Evolutionary conservation across 1,140 invertebrate species (phyloP).

Genomic region (Aphidius ervi): DNA sequence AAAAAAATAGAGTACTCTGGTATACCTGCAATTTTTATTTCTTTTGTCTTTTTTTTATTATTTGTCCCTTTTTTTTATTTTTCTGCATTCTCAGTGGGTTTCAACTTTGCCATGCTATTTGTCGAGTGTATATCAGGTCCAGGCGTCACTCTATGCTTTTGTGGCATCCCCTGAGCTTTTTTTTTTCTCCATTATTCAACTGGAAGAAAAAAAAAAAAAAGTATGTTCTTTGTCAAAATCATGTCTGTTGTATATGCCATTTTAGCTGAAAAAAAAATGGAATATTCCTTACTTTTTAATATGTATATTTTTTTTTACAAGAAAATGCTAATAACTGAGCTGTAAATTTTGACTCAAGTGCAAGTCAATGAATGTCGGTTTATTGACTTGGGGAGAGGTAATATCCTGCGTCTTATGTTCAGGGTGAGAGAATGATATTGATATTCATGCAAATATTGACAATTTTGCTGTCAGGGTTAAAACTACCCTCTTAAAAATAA

Average conservation of each 20-base stretch:
- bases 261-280: not conserved
- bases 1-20: not conserved
- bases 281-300: not conserved
- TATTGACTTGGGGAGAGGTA: not conserved
- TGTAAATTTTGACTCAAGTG: too few species aligned
- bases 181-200: constrained; percentile 40
- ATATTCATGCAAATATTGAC: constrained; percentile 10
- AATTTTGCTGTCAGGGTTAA: not conserved
- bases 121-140: constrained; percentile 12
- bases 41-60: constrained; percentile 12
- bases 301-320: not conserved
- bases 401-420: constrained; percentile 12
- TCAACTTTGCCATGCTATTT: constrained; percentile 8
- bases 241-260: not conserved
- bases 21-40: constrained; percentile 21
- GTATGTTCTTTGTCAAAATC: not conserved
- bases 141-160: constrained; percentile 14
- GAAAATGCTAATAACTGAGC: too few species aligned
- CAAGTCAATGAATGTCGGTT: too few species aligned
- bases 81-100: constrained; percentile 3
- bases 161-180: constrained; percentile 35
- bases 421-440: constrained; percentile 6
- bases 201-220: not conserved
- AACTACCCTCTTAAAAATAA: not conserved
- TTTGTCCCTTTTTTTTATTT: constrained; percentile 1